These are phyloP conservation scores for Haliclona indistincta DNA, from an alignment of 37 sponge, comb jelly and placozoan genomes.

Conservation along the genomic window DNA sequence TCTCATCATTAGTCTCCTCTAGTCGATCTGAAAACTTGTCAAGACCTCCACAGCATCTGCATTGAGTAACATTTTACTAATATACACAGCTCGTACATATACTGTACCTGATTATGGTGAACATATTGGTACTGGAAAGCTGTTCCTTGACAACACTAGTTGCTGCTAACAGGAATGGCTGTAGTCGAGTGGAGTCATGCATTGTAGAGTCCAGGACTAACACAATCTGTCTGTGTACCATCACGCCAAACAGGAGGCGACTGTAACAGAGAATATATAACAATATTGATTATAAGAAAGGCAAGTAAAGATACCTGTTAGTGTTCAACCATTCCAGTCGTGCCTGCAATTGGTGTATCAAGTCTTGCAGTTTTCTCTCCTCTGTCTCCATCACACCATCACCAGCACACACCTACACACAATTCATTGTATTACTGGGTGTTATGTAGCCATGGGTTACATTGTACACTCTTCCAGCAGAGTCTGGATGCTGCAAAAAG, in stretches of 20 bases:
- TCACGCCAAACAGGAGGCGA: conserved; percentile 54
- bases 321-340: conserved; percentile 71
- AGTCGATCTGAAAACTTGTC: conserved; percentile 25
- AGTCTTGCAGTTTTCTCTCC: conserved; percentile 46
- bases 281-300: not conserved
- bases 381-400: conserved; percentile 18
- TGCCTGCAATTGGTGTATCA: conserved; percentile 46
- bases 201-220: conserved; percentile 36
- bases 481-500: conserved; percentile 42
- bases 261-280: conserved; percentile 14
- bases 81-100: not conserved
- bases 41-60: conserved; percentile 31
- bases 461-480: conserved; percentile 58
- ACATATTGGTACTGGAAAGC: conserved; percentile 20
- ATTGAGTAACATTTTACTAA: not conserved
- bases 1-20: conserved; percentile 15
- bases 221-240: conserved; percentile 44
- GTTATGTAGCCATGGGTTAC: conserved; percentile 12
- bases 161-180: conserved; percentile 15
- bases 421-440: not conserved
- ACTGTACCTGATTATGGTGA: conserved; percentile 59
- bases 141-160: conserved; percentile 49
- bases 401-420: not conserved
- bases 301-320: conserved; percentile 53
- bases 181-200: conserved; percentile 24